phyloP scores from a whole-genome alignment of 2,113 vertebrate genomes.

The Strix aluco region DNA sequence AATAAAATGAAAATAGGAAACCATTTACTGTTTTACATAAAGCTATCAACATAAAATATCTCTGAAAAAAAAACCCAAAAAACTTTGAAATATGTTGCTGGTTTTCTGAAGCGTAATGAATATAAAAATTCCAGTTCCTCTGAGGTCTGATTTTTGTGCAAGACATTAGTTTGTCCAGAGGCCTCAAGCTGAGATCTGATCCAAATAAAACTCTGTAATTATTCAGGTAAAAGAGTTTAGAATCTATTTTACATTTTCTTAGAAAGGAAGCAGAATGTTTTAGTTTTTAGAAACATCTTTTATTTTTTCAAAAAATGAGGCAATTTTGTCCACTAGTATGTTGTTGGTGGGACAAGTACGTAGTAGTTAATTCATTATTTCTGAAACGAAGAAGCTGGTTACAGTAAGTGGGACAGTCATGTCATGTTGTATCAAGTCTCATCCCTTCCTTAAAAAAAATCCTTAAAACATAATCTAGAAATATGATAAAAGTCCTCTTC shows the following conservation, averaged over 20 bases:
- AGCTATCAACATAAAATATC: not conserved
- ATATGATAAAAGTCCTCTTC: not conserved
- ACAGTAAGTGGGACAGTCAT: not conserved
- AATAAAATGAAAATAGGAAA: not conserved
- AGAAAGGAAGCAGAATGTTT: not conserved
- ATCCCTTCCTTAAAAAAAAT: not conserved
- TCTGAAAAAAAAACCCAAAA: not conserved
- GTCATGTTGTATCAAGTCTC: not conserved
- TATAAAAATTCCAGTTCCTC: not conserved
- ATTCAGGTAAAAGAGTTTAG: conserved; percentile 3
- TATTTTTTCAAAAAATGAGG: conserved; percentile 20
- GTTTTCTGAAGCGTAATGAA: not conserved
- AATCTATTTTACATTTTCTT: not conserved
- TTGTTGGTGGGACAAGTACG: not conserved
- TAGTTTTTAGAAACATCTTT: conserved; percentile 11
- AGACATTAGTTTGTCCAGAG: not conserved
- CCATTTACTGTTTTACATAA: not conserved
- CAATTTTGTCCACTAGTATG: not conserved
- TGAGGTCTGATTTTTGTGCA: not conserved
- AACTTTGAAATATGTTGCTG: not conserved
- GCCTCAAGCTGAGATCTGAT: not conserved
- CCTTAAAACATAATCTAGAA: not conserved
- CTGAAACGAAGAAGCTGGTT: conserved; percentile 30
- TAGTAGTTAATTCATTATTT: conserved; percentile 28
- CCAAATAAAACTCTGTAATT: not conserved